These are phyloP conservation scores for Poeciliopsis gracilis DNA, from an alignment of 2,797 vertebrate species.

Conservation along the genomic window DNA sequence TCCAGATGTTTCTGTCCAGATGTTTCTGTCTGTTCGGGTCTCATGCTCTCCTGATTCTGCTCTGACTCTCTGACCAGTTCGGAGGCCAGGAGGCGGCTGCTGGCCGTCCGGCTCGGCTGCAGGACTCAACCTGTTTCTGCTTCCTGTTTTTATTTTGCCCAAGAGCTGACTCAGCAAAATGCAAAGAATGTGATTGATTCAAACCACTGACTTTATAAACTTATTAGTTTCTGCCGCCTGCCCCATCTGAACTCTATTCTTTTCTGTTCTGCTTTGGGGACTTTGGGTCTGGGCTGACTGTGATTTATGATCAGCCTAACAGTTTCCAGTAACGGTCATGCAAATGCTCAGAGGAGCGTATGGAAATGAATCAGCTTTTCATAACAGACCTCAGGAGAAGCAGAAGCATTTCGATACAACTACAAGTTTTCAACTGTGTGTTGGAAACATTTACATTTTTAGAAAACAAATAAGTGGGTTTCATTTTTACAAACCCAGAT, in stretches of 20 bases:
- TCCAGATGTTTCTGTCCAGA: background rate
- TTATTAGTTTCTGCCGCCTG: conserved; percentile 41
- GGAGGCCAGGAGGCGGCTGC: background rate
- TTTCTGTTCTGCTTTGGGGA: conserved; percentile 42
- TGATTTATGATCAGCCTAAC: conserved; percentile 56
- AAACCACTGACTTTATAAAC: conserved; percentile 37
- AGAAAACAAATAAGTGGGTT: background rate
- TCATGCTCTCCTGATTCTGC: background rate
- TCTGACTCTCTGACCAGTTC: background rate
- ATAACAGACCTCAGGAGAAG: conserved; percentile 15
- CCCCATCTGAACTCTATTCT: conserved; percentile 36
- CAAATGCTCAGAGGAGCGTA: conserved; percentile 5
- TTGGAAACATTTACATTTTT: background rate
- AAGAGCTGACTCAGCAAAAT: conserved; percentile 53
- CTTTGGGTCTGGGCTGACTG: conserved; percentile 41
- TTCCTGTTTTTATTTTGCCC: conserved; percentile 4
- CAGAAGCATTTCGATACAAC: background rate
- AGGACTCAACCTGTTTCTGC: background rate
- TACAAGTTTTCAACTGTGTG: background rate
- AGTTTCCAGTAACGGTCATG: conserved; percentile 25
- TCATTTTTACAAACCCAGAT: background rate
- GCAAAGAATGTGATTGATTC: conserved; percentile 52
- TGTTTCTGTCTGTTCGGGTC: background rate
- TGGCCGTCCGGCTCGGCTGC: background rate
- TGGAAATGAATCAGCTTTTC: conserved; percentile 15